Evolutionary conservation across 2,888 invertebrate species (phyloP).

Genomic region (Calliopum simillimum): DNA sequence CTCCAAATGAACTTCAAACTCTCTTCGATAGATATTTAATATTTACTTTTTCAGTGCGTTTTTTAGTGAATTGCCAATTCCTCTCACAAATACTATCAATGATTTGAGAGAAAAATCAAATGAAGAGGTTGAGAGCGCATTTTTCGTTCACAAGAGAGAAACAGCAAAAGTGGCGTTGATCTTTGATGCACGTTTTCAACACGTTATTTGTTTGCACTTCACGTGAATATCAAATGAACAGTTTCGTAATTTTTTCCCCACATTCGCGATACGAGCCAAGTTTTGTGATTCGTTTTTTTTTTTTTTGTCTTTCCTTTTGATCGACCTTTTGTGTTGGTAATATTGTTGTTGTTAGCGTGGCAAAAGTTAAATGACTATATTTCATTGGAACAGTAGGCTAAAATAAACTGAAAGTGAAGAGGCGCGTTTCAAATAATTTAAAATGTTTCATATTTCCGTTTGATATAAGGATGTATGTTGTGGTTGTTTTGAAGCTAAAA

Average conservation of each 20-base stretch:
- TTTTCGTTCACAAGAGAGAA: neutral
- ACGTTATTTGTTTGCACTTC: slow-evolving; percentile 54
- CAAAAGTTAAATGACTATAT: neutral
- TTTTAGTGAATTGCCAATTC: neutral
- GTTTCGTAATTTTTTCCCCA: slow-evolving; percentile 11
- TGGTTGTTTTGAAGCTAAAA: no score
- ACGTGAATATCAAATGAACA: slow-evolving; percentile 58
- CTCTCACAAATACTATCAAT: neutral
- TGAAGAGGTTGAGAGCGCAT: no score
- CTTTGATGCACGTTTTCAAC: slow-evolving; percentile 59
- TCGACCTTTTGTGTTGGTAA: neutral
- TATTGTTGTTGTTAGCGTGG: neutral
- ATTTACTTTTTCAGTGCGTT: neutral
- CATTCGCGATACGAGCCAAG: slow-evolving; percentile 4
- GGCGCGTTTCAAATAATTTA: no score
- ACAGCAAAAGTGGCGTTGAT: slow-evolving; percentile 44
- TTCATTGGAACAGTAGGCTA: neutral
- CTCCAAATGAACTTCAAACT: no score
- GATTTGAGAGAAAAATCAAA: slow-evolving; percentile 17
- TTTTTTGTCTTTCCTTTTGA: no score
- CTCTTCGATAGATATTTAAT: no score
- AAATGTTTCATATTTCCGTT: no score
- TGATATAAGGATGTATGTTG: no score
- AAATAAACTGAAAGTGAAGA: neutral
- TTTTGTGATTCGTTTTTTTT: neutral